Conservation (phyloP, 1,140 invertebrate genomes). For the Drosophila mayri region DNA sequence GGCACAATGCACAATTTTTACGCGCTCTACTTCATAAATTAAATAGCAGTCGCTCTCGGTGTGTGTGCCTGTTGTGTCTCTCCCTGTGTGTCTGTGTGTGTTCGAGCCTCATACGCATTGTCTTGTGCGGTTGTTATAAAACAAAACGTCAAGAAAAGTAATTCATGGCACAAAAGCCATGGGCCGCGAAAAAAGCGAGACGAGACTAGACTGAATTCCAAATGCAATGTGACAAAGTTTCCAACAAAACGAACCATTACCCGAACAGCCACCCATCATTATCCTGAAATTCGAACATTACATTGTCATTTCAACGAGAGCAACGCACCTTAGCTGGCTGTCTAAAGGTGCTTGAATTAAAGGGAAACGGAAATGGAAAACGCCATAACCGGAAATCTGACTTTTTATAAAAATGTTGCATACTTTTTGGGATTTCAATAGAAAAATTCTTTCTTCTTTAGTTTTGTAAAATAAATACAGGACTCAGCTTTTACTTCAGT, state of each 20-base stretch:
- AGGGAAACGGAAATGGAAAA: not conserved
- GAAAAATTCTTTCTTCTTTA: not conserved
- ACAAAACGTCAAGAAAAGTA: slow-evolving; percentile 80
- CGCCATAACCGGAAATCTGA: not conserved
- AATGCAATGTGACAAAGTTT: slow-evolving; percentile 38
- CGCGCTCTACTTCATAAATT: slow-evolving; percentile 83
- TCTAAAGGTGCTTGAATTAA: slow-evolving; percentile 10
- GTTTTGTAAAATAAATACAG: not conserved
- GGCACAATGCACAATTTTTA: slow-evolving; percentile 81
- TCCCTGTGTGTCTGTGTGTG: not conserved
- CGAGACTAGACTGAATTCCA: slow-evolving; percentile 42
- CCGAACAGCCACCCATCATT: not conserved
- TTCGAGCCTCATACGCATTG: slow-evolving; percentile 41
- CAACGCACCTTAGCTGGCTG: not conserved
- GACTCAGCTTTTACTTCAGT: not conserved
- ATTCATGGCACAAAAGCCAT: slow-evolving; percentile 68
- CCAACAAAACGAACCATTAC: not conserved
- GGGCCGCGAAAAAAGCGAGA: slow-evolving; percentile 27
- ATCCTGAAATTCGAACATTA: not conserved
- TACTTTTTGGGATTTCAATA: not conserved
- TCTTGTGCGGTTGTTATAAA: slow-evolving; percentile 76
- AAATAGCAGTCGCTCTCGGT: slow-evolving; percentile 69
- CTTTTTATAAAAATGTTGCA: not conserved
- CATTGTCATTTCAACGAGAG: slow-evolving; percentile 3
- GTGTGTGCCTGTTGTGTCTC: not conserved